These are phyloP conservation scores for Polydrusus cervinus DNA, from an alignment of 2,888 invertebrate genomes.

Conservation along the genomic window DNA sequence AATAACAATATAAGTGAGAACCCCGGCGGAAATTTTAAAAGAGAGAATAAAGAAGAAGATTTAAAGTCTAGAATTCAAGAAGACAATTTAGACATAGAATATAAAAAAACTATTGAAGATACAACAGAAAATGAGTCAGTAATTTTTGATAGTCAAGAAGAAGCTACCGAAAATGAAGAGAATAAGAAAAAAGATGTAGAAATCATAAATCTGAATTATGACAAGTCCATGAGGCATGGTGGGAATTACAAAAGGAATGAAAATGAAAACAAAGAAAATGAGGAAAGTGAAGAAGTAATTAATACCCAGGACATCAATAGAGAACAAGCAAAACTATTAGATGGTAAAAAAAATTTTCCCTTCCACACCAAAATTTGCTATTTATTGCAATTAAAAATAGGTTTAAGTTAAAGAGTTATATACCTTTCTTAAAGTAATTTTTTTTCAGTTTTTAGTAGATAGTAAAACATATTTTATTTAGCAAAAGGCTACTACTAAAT, in stretches of 20 bases:
- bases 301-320: constrained; percentile 30
- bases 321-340: background rate
- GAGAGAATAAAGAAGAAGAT: background rate
- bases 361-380: too few species aligned
- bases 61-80: constrained; percentile 12
- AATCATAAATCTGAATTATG: constrained; percentile 55
- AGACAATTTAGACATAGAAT: constrained; percentile 28
- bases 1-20: constrained; percentile 56
- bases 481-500: too few species aligned
- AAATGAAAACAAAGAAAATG: constrained; percentile 24
- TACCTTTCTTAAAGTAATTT: too few species aligned
- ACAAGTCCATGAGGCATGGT: constrained; percentile 52
- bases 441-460: too few species aligned
- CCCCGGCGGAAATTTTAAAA: constrained; percentile 60
- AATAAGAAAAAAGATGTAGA: constrained; percentile 35
- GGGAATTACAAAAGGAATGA: constrained; percentile 43
- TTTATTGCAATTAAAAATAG: too few species aligned
- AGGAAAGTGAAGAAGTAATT: constrained; percentile 33
- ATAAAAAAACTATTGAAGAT: constrained; percentile 16
- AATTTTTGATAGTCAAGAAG: background rate
- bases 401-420: too few species aligned
- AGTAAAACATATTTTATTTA: too few species aligned
- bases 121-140: background rate
- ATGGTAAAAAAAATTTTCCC: constrained; percentile 2
- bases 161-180: background rate